These are phyloP conservation scores for Platygyra sinensis DNA, from an alignment of 64 coral and sea anemone species.

Conservation along the genomic window DNA sequence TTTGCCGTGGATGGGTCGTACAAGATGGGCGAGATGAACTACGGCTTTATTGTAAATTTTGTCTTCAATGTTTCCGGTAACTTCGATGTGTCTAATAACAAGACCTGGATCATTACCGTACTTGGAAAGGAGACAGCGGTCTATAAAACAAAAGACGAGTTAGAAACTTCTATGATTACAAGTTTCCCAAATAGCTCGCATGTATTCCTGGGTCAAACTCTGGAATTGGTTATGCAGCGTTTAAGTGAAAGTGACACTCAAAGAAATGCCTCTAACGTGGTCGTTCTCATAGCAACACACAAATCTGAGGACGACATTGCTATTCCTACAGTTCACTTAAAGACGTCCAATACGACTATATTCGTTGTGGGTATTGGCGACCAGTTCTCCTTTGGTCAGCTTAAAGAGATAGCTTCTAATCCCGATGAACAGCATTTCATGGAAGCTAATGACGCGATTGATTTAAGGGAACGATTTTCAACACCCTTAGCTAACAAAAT, in stretches of 20 bases:
- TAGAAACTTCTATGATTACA: background rate
- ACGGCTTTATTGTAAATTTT: background rate
- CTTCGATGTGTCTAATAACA: background rate
- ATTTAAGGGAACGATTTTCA: background rate
- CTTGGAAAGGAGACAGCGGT: background rate
- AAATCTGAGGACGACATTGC: slow-evolving; percentile 32
- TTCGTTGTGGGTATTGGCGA: background rate
- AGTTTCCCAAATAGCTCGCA: background rate
- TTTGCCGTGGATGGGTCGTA: slow-evolving; percentile 22
- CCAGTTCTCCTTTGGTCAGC: background rate
- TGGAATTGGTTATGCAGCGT: background rate
- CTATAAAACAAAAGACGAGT: slow-evolving; percentile 2
- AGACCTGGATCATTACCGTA: background rate
- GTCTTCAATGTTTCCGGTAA: background rate
- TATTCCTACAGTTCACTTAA: background rate
- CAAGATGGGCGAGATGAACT: background rate
- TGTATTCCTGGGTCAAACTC: background rate
- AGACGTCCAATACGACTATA: background rate
- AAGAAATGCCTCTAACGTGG: background rate
- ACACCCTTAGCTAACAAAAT: background rate
- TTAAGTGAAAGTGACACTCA: background rate
- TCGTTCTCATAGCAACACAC: background rate
- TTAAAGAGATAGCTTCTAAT: slow-evolving; percentile 25
- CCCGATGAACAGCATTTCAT: background rate
- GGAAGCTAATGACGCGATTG: background rate